Conservation (phyloP, 2,888 invertebrate genomes). For the Hymenopus coronatus region DNA sequence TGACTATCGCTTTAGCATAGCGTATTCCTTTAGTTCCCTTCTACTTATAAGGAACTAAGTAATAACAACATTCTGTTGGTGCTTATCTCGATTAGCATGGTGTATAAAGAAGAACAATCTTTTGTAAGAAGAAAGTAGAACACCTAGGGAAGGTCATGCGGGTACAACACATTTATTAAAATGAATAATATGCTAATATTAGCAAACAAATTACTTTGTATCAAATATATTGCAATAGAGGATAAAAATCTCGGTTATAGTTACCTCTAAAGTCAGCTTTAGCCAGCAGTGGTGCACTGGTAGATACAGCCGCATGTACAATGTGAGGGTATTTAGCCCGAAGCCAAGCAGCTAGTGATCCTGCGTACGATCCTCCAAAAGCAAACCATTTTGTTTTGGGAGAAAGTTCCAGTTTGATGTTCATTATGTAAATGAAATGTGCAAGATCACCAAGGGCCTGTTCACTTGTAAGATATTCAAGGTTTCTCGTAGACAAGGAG, state of each 20-base stretch:
- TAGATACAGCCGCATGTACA: conserved; percentile 79
- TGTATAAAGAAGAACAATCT: too few relatives aligned
- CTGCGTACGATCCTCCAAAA: conserved; percentile 95
- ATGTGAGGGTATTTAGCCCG: conserved; percentile 85
- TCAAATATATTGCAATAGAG: too few relatives aligned
- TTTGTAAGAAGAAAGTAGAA: too few relatives aligned
- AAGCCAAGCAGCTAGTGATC: conserved; percentile 88
- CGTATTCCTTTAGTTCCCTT: too few relatives aligned
- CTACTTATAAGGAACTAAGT: too few relatives aligned
- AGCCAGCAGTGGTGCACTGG: conserved; percentile 85
- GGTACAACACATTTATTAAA: too few relatives aligned
- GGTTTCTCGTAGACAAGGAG: conserved; percentile 74
- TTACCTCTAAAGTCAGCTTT: conserved; percentile 78
- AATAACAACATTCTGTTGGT: too few relatives aligned
- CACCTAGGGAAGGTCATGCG: too few relatives aligned
- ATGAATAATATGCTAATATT: too few relatives aligned
- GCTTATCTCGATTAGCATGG: too few relatives aligned
- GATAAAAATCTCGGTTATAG: background rate
- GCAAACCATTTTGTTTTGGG: conserved; percentile 75
- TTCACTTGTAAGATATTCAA: conserved; percentile 73
- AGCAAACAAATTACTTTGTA: too few relatives aligned
- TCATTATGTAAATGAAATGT: conserved; percentile 73
- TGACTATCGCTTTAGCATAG: too few relatives aligned
- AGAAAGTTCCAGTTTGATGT: conserved; percentile 57
- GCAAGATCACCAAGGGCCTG: conserved; percentile 87